Percentiles rank a stretch among this genome's conserved stretches.
phyloP scores from a whole-genome alignment of 2,113 vertebrate species.

The Arenaria interpres region DNA sequence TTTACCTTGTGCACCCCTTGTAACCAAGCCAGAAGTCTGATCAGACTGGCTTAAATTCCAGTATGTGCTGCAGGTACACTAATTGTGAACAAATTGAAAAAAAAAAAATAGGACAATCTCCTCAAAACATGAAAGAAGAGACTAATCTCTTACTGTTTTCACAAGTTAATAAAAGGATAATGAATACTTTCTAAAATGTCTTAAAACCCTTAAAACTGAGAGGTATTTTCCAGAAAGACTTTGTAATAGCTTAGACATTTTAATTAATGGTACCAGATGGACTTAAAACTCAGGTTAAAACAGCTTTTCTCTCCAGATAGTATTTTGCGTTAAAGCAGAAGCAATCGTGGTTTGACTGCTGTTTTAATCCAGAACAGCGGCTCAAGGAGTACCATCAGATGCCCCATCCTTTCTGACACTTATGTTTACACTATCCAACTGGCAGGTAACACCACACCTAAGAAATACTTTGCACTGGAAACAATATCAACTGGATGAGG shows the following conservation, averaged over 20 bases:
- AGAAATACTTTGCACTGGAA: neutral
- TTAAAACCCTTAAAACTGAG: neutral
- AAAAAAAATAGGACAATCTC: neutral
- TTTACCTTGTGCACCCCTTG: neutral
- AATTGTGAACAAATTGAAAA: neutral
- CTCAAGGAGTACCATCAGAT: accelerated
- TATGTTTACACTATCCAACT: neutral
- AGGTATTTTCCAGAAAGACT: neutral
- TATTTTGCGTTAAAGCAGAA: neutral
- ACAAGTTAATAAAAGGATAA: neutral
- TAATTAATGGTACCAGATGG: neutral
- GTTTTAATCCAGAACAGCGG: neutral
- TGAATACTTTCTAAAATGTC: neutral
- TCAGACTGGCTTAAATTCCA: neutral
- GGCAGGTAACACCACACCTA: neutral
- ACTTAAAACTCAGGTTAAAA: neutral
- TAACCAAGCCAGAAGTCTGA: neutral
- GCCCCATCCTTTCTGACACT: neutral
- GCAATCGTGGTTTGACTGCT: neutral
- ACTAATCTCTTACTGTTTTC: neutral
- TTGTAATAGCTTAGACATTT: neutral
- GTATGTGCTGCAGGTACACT: neutral
- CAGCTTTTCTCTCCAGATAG: neutral
- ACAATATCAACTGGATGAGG: neutral
- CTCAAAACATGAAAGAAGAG: neutral